These are phyloP conservation scores for Nemotelus pantherinus DNA, from an alignment of 2,888 invertebrate species.

Conservation along the genomic window DNA sequence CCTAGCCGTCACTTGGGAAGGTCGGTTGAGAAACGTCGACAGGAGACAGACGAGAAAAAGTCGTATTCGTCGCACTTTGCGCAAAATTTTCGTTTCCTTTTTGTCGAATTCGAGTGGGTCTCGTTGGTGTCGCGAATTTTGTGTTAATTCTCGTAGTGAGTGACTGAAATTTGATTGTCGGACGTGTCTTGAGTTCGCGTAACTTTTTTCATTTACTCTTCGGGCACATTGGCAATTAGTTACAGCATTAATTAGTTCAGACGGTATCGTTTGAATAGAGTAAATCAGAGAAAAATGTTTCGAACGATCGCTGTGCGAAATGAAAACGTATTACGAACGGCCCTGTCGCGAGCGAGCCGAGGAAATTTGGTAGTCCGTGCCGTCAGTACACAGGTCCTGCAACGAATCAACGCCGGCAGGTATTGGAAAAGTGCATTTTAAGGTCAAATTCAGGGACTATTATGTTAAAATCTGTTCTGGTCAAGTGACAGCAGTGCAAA, in stretches of 20 bases:
- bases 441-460: conserved; percentile 10
- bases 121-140: background rate
- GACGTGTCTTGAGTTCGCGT: conserved; percentile 15
- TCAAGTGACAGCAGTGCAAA: conserved; percentile 36
- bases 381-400: conserved; percentile 39
- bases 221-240: background rate
- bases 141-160: conserved; percentile 5
- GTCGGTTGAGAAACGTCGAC: conserved; percentile 34
- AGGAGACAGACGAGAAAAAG: conserved; percentile 15
- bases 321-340: conserved; percentile 71
- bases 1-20: conserved; percentile 31
- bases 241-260: background rate
- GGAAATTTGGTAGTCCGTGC: conserved; percentile 29
- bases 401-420: conserved; percentile 35
- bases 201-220: background rate
- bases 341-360: conserved; percentile 59
- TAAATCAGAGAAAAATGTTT: conserved; percentile 70
- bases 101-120: background rate
- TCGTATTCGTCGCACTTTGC: conserved; percentile 21
- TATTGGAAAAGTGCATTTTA: conserved; percentile 31
- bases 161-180: conserved; percentile 19
- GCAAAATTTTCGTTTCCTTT: conserved; percentile 31
- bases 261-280: conserved; percentile 1
- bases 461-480: background rate
- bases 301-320: conserved; percentile 78